A percentile compares a stretch with the other conserved stretches of the same genome.
These are phyloP conservation scores for Ctenochaetus hawaiiensis DNA, from an alignment of 2,797 vertebrate species.

Conservation along the genomic window DNA sequence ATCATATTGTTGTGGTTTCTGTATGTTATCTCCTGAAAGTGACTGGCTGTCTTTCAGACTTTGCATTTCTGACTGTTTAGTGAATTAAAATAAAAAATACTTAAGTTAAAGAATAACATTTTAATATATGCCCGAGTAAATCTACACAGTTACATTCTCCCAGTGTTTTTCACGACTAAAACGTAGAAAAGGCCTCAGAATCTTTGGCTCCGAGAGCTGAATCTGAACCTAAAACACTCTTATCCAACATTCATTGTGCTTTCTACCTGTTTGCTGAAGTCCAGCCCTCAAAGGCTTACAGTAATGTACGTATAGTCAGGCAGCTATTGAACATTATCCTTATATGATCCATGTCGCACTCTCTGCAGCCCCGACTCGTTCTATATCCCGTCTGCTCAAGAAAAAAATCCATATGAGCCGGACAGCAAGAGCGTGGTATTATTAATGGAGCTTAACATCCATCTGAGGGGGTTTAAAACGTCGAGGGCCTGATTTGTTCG, in stretches of 20 bases:
- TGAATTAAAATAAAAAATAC: background rate
- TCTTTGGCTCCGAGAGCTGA: too few relatives aligned
- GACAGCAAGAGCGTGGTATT: conserved; percentile 46
- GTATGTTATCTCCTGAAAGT: background rate
- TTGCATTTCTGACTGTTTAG: too few relatives aligned
- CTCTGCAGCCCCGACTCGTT: conserved; percentile 31
- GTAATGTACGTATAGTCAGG: conserved; percentile 24
- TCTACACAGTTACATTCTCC: background rate
- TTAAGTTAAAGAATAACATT: background rate
- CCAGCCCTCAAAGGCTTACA: conserved; percentile 16
- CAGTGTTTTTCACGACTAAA: too few relatives aligned
- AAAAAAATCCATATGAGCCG: conserved; percentile 66
- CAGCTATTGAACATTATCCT: conserved; percentile 48
- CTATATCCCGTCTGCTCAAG: conserved; percentile 46
- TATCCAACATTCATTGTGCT: background rate
- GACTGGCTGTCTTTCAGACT: background rate
- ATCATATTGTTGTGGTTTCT: background rate
- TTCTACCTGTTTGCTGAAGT: conserved; percentile 3
- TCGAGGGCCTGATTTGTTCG: conserved; percentile 50
- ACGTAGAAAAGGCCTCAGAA: background rate
- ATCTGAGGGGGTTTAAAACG: conserved; percentile 59
- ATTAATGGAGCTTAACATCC: conserved; percentile 73
- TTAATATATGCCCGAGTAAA: background rate
- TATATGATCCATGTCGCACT: conserved; percentile 40
- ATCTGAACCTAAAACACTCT: background rate